Base-by-base conservation (phyloP, 2,113 vertebrate species). In the Dasyornis broadbenti region DNA sequence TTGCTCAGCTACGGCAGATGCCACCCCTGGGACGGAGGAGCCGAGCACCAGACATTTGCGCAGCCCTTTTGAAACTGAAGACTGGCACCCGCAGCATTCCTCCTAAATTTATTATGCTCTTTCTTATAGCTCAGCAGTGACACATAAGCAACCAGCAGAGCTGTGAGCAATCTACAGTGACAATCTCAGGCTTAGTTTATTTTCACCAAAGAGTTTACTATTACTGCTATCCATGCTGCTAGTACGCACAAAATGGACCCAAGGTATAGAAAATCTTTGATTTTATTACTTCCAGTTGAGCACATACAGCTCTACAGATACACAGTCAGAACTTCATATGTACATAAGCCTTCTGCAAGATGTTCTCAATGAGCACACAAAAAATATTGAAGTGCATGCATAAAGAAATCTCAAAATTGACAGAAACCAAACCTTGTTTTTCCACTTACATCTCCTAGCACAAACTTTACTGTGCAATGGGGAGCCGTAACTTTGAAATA, bases 131-230 rank as follows among this genome's bases (percentile, higher is more conserved):
- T 81, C 73, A 89, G 71, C 5, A 5, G 60, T 59, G 71, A 90
- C 84, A 85, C 60, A 66, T 19, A 83, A 89, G 72, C 80, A 86
- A 92, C 27, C 66, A 89, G 66, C 45, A 70, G 56, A 80, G 87
- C 69, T 87, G 21, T n/a, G 57, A 72, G 59, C 79, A 65, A 90
- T 53, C 71, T 42, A 53, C 71, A 73, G n/a, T 59, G 54, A 81
- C 71, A 86, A 47, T 70, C 35, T 86, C 71, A 39, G 24, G 35
- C n/a, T 92, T 77, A 61, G 75, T 92, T 93, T 60, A 64, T 88
- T 83, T 88, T 72, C 54, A 69, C 59, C 8, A 10, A 77, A 65
- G 76, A 93, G n/a, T 80, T 86, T 52, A 80, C 30, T 57, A n/a
- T 75, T 69, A 82, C 60, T 20, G 22, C 35, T 49, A 69, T 53